phyloP scores from a whole-genome alignment of 2,113 vertebrate species.

The Neopipo cinnamomea region DNA sequence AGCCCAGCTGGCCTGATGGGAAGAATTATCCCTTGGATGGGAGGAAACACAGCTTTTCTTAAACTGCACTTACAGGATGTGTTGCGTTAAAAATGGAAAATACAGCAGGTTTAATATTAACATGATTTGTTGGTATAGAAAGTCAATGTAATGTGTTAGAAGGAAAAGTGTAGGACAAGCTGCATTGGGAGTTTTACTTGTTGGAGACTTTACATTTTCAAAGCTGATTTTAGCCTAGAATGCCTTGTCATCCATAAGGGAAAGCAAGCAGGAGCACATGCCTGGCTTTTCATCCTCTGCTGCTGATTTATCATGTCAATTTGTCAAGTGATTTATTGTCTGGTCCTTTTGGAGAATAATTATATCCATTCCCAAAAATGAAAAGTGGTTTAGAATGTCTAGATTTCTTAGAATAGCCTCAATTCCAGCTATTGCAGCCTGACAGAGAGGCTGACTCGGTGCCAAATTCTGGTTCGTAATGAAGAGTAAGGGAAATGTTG shows the following conservation, averaged over 20 bases:
- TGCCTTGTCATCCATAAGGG: background rate
- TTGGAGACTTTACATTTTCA: background rate
- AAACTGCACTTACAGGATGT: background rate
- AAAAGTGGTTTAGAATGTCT: slow-evolving; percentile 12
- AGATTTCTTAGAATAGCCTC: background rate
- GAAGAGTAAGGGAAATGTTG: background rate
- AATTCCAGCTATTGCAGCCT: background rate
- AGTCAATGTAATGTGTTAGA: background rate
- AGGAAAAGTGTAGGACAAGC: background rate
- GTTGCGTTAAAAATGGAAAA: background rate
- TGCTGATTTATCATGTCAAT: slow-evolving; percentile 2
- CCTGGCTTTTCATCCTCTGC: background rate
- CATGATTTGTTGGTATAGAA: background rate
- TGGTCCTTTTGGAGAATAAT: background rate
- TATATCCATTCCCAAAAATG: background rate
- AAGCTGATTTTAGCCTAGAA: background rate
- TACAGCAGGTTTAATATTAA: background rate
- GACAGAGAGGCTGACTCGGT: background rate
- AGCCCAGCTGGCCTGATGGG: background rate
- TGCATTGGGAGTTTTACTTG: background rate
- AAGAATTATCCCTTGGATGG: background rate
- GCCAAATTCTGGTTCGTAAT: background rate
- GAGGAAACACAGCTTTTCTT: background rate
- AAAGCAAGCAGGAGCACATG: background rate
- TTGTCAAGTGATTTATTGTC: slow-evolving; percentile 31